A percentile compares a stretch with the other conserved stretches of the same genome.
phyloP scores from a whole-genome alignment of 2,113 vertebrate genomes.

The Eclectus roratus region DNA sequence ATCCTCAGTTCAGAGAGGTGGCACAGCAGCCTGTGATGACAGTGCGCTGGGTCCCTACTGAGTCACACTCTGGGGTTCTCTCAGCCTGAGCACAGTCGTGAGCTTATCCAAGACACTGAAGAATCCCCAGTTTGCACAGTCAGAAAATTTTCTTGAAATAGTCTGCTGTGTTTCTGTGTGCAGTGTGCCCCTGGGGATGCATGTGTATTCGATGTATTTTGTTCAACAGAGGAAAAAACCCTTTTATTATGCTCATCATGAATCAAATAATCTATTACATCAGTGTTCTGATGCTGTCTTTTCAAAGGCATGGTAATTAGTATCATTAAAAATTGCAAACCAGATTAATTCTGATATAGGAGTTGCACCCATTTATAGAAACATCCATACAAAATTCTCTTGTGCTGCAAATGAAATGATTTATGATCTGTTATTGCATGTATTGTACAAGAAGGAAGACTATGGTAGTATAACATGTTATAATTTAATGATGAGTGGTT shows the following conservation, averaged over 20 bases:
- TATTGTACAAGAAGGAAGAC: neutral
- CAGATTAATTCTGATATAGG: neutral
- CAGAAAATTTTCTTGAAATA: neutral
- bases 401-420: neutral
- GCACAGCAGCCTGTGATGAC: neutral
- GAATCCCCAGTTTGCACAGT: neutral
- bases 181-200: neutral
- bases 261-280: neutral
- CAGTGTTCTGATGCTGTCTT: neutral
- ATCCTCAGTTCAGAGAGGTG: neutral
- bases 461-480: neutral
- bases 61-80: neutral
- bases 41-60: neutral
- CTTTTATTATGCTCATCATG: neutral
- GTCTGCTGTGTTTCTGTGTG: neutral
- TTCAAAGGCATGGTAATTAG: neutral
- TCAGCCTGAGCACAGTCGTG: neutral
- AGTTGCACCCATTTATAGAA: neutral
- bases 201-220: neutral
- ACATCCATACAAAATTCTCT: neutral
- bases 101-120: neutral
- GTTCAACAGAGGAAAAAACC: neutral
- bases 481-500: neutral
- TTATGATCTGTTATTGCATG: fast-evolving
- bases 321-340: neutral